Percentiles rank a stretch among this genome's conserved stretches.
Evolutionary conservation across 2,797 vertebrate species (phyloP).

Genomic region (Peromyscus eremicus): DNA sequence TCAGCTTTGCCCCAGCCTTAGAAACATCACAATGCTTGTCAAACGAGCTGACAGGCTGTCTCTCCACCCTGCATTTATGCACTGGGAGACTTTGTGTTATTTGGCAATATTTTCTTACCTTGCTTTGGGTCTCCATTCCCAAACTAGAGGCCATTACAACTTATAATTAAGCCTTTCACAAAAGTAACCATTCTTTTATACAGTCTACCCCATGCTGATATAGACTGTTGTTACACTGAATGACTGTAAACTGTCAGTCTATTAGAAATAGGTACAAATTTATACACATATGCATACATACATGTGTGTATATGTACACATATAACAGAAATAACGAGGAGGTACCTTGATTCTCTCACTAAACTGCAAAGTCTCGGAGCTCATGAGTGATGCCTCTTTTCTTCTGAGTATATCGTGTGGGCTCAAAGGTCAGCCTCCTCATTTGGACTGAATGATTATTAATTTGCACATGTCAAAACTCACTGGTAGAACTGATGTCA

Average conservation of each 20-base stretch:
- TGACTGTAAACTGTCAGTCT: constrained; percentile 14
- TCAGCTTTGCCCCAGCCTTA: background rate
- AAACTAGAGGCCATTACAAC: constrained; percentile 51
- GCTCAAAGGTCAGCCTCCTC: constrained; percentile 71
- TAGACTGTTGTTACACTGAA: constrained; percentile 13
- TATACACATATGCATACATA: background rate
- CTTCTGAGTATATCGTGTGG: constrained; percentile 21
- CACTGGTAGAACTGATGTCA: constrained; percentile 75
- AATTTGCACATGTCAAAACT: constrained; percentile 83
- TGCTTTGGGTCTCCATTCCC: constrained; percentile 30
- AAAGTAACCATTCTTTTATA: constrained; percentile 62
- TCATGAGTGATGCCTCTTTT: constrained; percentile 18
- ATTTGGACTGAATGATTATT: constrained; percentile 80
- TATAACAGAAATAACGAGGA: background rate
- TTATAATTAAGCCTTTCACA: constrained; percentile 62
- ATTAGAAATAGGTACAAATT: constrained; percentile 8
- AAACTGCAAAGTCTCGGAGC: constrained; percentile 19
- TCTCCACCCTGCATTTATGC: background rate
- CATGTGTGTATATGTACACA: background rate
- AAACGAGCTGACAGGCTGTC: background rate
- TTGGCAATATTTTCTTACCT: constrained; percentile 36
- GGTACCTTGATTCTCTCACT: constrained; percentile 34
- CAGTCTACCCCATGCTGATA: background rate
- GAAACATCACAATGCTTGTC: constrained; percentile 32
- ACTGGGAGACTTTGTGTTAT: constrained; percentile 10